A percentile compares a stretch with the other conserved stretches of the same genome.
Conservation (phyloP, 2,797 vertebrate species). For the Todus mexicanus region DNA sequence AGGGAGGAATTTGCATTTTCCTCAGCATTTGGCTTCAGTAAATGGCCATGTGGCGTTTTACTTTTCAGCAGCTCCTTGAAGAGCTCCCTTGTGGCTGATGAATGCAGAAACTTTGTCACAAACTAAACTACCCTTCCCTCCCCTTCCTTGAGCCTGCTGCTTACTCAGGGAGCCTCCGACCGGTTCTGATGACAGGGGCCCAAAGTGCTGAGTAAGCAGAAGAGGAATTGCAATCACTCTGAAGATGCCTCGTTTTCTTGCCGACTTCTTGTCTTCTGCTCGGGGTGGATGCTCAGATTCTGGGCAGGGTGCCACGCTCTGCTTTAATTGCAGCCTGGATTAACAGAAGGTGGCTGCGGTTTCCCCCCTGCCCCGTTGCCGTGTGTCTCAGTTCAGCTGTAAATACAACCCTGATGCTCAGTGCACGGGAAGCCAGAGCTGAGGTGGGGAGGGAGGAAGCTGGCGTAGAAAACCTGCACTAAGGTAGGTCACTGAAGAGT, state of each 20-base stretch:
- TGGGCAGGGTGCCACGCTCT: neutral
- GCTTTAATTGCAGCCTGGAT: neutral
- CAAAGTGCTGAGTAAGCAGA: neutral
- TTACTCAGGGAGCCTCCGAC: neutral
- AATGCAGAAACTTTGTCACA: neutral
- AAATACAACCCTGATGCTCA: neutral
- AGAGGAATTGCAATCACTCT: neutral
- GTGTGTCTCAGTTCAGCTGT: neutral
- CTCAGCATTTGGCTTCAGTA: neutral
- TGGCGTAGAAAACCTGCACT: neutral
- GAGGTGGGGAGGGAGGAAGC: neutral
- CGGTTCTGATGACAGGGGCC: neutral
- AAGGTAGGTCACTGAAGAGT: neutral
- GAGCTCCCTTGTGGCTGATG: conserved; percentile 11
- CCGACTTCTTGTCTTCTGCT: neutral
- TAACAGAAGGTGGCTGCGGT: neutral
- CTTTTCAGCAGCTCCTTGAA: conserved; percentile 21
- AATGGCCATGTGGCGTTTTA: neutral
- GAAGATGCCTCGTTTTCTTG: neutral
- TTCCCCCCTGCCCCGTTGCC: neutral
- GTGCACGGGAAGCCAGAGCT: neutral
- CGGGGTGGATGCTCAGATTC: neutral
- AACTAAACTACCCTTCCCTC: neutral
- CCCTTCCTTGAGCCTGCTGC: neutral
- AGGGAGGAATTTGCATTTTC: neutral